Percentiles rank a stretch among this genome's conserved stretches.
These are phyloP conservation scores for Nymphalis c-album DNA, from an alignment of 2,888 invertebrate species.

Conservation along the genomic window DNA sequence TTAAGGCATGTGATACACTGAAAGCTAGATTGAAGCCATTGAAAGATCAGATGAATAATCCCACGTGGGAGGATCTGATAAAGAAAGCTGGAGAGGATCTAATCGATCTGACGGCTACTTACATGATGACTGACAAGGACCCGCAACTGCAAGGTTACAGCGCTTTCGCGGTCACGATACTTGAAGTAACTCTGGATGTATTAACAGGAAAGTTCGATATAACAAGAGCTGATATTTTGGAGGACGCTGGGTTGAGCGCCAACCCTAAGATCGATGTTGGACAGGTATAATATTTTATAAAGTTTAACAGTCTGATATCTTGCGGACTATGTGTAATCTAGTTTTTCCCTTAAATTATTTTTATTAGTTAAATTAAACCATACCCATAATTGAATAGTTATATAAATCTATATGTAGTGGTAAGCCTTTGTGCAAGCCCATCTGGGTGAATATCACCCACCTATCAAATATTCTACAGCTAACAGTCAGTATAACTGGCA, in stretches of 20 bases:
- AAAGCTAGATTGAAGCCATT: slow-evolving; percentile 81
- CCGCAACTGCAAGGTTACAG: slow-evolving; percentile 74
- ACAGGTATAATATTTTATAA: slow-evolving; percentile 64
- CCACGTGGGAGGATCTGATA: slow-evolving; percentile 82
- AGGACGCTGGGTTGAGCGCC: slow-evolving; percentile 85
- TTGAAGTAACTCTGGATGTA: slow-evolving; percentile 86
- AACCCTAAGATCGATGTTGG: slow-evolving; percentile 86
- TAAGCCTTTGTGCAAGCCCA: too few relatives aligned
- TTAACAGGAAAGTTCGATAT: slow-evolving; percentile 85
- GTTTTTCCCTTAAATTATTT: neutral
- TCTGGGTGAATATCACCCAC: too few relatives aligned
- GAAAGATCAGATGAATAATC: slow-evolving; percentile 67
- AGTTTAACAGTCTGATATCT: neutral
- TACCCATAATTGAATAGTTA: too few relatives aligned
- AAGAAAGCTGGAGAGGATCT: slow-evolving; percentile 75
- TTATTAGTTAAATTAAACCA: too few relatives aligned
- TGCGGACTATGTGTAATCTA: too few relatives aligned
- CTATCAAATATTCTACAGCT: too few relatives aligned
- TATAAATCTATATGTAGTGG: too few relatives aligned
- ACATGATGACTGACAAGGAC: slow-evolving; percentile 81
- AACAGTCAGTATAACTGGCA: too few relatives aligned
- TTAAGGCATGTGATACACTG: slow-evolving; percentile 83
- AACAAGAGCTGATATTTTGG: slow-evolving; percentile 83
- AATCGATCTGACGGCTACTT: slow-evolving; percentile 82
- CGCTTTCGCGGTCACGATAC: slow-evolving; percentile 82